A percentile compares a stretch with the other conserved stretches of the same genome.
Conservation (phyloP, 2,113 vertebrate species). For the Promerops cafer region DNA sequence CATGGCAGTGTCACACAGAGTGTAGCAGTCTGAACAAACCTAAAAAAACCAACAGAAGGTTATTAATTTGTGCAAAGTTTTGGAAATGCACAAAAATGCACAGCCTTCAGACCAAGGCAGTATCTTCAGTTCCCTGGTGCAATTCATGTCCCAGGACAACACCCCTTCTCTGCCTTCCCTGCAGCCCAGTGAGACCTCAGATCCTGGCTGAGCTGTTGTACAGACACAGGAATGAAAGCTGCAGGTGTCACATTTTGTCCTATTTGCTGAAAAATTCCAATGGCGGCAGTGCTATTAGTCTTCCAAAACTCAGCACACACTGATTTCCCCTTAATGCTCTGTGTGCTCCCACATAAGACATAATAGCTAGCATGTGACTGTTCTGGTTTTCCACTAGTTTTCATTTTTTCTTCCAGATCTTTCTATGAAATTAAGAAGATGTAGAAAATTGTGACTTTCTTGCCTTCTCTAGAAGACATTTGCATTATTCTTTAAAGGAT, state of each 20-base stretch:
- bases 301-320: neutral
- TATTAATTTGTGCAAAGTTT: neutral
- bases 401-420: neutral
- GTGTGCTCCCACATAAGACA: accelerated
- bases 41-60: neutral
- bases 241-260: neutral
- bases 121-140: neutral
- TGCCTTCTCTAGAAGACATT: neutral
- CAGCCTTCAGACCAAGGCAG: neutral
- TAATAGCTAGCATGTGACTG: neutral
- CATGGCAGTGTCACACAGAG: neutral
- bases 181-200: neutral
- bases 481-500: neutral
- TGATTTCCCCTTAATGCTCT: neutral
- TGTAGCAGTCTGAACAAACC: neutral
- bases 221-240: neutral
- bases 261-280: neutral
- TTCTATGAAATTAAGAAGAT: neutral
- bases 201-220: neutral
- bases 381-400: neutral
- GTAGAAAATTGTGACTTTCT: neutral
- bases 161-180: neutral
- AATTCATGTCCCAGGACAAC: accelerated
- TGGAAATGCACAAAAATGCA: neutral
- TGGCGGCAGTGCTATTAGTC: neutral